Evolutionary conservation across 2,113 vertebrate genomes (phyloP).

Genomic region (Peucedramus taeniatus): DNA sequence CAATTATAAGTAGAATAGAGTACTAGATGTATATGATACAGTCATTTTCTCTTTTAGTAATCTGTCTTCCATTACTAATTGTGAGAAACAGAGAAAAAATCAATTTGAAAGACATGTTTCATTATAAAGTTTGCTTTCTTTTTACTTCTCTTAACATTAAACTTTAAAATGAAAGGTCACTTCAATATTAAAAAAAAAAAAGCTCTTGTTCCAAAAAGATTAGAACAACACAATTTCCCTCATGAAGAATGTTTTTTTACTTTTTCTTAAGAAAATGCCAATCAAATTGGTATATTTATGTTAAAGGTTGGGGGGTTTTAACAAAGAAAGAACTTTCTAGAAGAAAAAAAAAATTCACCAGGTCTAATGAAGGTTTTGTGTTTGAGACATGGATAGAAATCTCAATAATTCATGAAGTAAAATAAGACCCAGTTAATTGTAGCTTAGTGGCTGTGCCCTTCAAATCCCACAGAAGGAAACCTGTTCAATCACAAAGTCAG

Average conservation of each 20-base stretch:
- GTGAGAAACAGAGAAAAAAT: background rate
- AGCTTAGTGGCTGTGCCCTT: background rate
- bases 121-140: background rate
- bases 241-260: background rate
- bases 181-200: background rate
- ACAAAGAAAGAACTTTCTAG: background rate
- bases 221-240: background rate
- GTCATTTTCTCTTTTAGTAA: background rate
- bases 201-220: background rate
- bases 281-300: background rate
- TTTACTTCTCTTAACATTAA: background rate
- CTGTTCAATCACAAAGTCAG: background rate
- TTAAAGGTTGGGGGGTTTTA: background rate
- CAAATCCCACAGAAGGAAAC: background rate
- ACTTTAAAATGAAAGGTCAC: background rate
- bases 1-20: background rate
- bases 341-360: background rate
- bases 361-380: background rate
- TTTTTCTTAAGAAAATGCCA: background rate
- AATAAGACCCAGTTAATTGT: background rate
- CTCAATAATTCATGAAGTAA: slow-evolving; percentile 8
- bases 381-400: background rate
- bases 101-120: background rate
- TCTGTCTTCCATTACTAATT: background rate
- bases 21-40: background rate